A percentile compares a stretch with the other conserved stretches of the same genome.
Evolutionary conservation across 2,888 invertebrate species (phyloP).

Genomic region (Poecilus cupreus): DNA sequence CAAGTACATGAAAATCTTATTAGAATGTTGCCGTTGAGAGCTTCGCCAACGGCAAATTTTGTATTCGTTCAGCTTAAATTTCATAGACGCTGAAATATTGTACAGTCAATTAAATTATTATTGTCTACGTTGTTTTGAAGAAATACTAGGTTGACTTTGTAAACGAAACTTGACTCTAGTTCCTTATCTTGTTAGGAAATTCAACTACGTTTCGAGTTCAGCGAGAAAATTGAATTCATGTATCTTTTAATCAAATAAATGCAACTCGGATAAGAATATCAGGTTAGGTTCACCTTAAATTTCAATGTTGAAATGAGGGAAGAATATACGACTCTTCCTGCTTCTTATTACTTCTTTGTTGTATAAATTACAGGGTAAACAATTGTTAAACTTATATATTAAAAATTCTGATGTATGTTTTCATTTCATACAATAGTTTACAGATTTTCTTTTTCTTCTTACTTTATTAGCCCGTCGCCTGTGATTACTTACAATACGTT

Average conservation of each 20-base stretch:
- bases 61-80: slow-evolving; percentile 20
- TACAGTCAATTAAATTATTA: slow-evolving; percentile 24
- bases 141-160: not conserved
- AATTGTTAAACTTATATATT: too few species aligned
- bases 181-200: slow-evolving; percentile 35
- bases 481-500: too few species aligned
- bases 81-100: slow-evolving; percentile 25
- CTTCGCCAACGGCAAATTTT: not conserved
- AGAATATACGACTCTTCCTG: too few species aligned
- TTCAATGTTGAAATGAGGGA: not conserved
- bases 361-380: too few species aligned
- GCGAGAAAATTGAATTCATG: slow-evolving; percentile 6
- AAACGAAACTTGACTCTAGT: slow-evolving; percentile 35
- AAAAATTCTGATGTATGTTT: too few species aligned
- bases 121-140: not conserved
- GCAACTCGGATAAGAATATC: not conserved
- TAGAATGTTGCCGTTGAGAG: not conserved
- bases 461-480: too few species aligned
- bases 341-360: not conserved
- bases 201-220: not conserved
- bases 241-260: slow-evolving; percentile 26
- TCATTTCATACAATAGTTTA: too few species aligned
- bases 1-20: not conserved
- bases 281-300: not conserved
- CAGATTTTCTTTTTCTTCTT: too few species aligned